Evolutionary conservation across 2,797 vertebrate genomes (phyloP), one percentile per base, ranked within the genome.

Genomic region (Notolepis coatsorum): DNA sequence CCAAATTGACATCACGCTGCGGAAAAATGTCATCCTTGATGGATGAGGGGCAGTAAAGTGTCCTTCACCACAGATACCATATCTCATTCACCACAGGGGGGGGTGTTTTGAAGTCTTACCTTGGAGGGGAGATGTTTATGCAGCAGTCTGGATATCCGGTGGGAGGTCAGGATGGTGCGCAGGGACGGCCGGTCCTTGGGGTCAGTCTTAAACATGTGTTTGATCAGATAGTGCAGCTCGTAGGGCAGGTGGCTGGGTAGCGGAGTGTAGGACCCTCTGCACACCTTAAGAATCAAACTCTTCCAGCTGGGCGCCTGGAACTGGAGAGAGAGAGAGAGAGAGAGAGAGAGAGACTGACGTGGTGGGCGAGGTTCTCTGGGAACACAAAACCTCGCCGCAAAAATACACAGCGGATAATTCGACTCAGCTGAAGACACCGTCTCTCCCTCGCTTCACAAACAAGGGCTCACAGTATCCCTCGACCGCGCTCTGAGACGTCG

Each of bases 251-350:
- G 94, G 30, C 61, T 68, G 0, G 96, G 96, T 25, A 98, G 87
- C 1, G 96, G 95, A 15, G 79, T 70, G 58, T 95, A 93, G 0
- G 94, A 79, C 1, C 97, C 96, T 39, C 94, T 92, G 69, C 96
- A 98, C 84, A 98, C 95, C 90, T 96, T 97, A 17, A 98, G 86
- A 51, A 98, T 96, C 63, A 99, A 92, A 75, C 88, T 94, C 86
- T 95, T 99, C 96, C 96, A 98, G 86, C 96, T 97, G 5, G 81
- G 83, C 2, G 96, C 95, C 90, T 98, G 95, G 85, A 98, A 99
- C 97, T 98, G 77, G 61, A 86, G 65, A 78, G 59, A 54, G 57
- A 77, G 79, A n/a, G n/a, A n/a, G n/a, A n/a, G n/a, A n/a, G n/a
- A 80, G 8, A 42, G 17, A 1, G 28, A 58, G 27, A 6, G 28